These are phyloP conservation scores for Biston betularia DNA, from an alignment of 2,888 invertebrate genomes.

Conservation along the genomic window DNA sequence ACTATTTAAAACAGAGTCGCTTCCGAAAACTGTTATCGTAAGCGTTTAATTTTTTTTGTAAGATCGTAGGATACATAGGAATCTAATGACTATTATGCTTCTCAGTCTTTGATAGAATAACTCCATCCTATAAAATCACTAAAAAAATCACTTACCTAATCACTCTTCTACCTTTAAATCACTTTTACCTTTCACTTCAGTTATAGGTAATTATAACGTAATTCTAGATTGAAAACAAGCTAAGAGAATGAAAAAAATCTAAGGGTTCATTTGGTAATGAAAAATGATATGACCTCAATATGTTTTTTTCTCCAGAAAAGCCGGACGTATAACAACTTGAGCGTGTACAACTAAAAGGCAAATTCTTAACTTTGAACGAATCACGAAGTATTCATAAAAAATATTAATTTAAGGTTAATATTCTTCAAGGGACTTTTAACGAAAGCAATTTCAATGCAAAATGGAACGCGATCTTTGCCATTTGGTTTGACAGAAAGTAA, in stretches of 20 bases:
- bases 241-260: not conserved
- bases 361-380: not conserved
- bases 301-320: not conserved
- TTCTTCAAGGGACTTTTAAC: slow-evolving; percentile 13
- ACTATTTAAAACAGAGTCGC: slow-evolving; percentile 19
- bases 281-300: not conserved
- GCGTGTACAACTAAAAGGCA: not conserved
- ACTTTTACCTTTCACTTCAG: too few relatives aligned
- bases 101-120: too few relatives aligned
- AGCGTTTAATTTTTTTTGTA: slow-evolving; percentile 22
- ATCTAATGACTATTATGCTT: not conserved
- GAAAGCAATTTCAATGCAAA: slow-evolving; percentile 28
- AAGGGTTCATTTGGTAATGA: not conserved
- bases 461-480: not conserved
- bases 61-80: not conserved
- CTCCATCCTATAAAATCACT: too few relatives aligned
- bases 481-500: slow-evolving; percentile 21
- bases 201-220: too few relatives aligned
- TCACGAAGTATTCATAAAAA: not conserved
- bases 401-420: slow-evolving; percentile 8
- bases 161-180: too few relatives aligned
- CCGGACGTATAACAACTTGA: not conserved
- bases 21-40: slow-evolving; percentile 25
- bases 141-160: too few relatives aligned
- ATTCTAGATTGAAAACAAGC: too few relatives aligned